A percentile compares a stretch with the other conserved stretches of the same genome.
These are phyloP conservation scores for Formica aserva DNA, from an alignment of 2,888 invertebrate species.

Conservation along the genomic window DNA sequence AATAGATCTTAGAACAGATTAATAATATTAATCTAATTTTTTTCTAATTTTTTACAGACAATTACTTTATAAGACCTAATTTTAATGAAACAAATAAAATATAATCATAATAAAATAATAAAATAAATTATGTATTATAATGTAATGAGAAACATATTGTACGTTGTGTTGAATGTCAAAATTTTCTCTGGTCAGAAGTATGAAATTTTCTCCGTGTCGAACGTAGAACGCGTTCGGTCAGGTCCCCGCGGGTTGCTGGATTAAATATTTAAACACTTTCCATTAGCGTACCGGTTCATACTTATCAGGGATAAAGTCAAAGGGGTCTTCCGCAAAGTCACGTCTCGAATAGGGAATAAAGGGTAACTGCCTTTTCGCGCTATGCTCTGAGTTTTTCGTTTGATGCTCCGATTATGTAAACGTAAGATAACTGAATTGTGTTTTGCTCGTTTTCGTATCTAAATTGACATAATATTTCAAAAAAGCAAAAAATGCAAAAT, in stretches of 20 bases:
- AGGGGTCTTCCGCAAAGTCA: slow-evolving; percentile 78
- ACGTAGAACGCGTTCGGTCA: slow-evolving; percentile 38
- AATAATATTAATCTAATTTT: background rate
- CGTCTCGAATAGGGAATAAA: slow-evolving; percentile 66
- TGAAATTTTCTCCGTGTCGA: slow-evolving; percentile 47
- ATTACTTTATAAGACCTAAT: background rate
- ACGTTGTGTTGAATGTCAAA: slow-evolving; percentile 31
- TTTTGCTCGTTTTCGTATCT: background rate
- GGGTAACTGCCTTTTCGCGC: slow-evolving; percentile 57
- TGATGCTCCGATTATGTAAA: background rate
- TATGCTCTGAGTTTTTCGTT: slow-evolving; percentile 27
- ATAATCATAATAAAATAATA: background rate
- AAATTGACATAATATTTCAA: background rate
- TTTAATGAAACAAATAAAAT: background rate
- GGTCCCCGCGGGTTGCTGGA: slow-evolving; percentile 67
- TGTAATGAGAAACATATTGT: background rate
- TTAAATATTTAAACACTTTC: slow-evolving; percentile 84
- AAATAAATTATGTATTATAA: slow-evolving; percentile 10
- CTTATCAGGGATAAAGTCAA: slow-evolving; percentile 82
- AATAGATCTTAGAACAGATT: background rate
- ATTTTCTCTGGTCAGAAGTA: slow-evolving; percentile 45
- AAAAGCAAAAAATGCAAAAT: background rate
- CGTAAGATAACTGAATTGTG: background rate
- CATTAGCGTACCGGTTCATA: slow-evolving; percentile 83
- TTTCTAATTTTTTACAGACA: background rate